These are phyloP conservation scores for Laothoe populi DNA, from an alignment of 2,888 invertebrate genomes.

Conservation along the genomic window DNA sequence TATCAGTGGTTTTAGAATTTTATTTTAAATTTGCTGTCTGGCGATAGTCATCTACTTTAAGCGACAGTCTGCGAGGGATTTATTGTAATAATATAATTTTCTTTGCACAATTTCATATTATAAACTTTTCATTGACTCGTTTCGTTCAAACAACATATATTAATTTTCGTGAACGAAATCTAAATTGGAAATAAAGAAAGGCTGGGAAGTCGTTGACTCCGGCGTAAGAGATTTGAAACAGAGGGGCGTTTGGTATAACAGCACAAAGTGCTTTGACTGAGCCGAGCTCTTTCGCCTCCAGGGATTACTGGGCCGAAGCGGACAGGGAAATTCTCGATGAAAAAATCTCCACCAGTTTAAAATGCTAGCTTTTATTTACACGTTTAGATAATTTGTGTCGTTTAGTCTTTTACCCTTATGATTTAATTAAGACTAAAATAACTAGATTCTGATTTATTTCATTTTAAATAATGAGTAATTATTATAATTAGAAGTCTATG, in stretches of 20 bases:
- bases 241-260: slow-evolving; percentile 29
- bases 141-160: slow-evolving; percentile 6
- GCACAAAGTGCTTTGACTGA: slow-evolving; percentile 46
- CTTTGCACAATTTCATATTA: neutral
- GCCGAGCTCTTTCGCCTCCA: slow-evolving; percentile 37
- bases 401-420: no score
- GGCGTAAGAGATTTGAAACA: slow-evolving; percentile 23
- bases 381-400: neutral
- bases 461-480: no score
- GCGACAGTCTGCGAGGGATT: no score
- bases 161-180: slow-evolving; percentile 20
- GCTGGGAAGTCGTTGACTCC: slow-evolving; percentile 10
- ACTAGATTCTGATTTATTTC: no score
- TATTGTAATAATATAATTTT: no score
- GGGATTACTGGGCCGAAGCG: slow-evolving; percentile 42
- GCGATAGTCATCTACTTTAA: no score
- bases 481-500: no score
- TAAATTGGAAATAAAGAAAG: slow-evolving; percentile 7
- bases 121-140: slow-evolving; percentile 7
- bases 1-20: no score
- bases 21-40: no score
- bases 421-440: no score
- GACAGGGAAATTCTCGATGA: slow-evolving; percentile 37
- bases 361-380: neutral
- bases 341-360: slow-evolving; percentile 29